Conservation (phyloP, 2,888 invertebrate species). For the Sipunculus nudus region DNA sequence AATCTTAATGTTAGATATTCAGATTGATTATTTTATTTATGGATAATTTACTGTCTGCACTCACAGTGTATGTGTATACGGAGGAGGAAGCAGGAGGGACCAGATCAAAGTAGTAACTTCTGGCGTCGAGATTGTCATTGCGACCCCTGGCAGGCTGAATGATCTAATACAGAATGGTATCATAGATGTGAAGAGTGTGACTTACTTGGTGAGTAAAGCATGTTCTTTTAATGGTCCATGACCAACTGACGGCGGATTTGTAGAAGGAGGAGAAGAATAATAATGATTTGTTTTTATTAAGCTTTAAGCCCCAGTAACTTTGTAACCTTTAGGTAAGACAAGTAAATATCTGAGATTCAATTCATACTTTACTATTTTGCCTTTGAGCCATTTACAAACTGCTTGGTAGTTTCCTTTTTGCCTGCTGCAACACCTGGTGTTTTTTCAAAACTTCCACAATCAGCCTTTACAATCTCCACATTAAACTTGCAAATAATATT, state of each 20-base stretch:
- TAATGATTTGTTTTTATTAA: neutral
- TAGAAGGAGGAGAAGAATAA: neutral
- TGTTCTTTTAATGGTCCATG: constrained; percentile 1
- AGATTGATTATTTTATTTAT: no score
- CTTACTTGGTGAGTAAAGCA: constrained; percentile 76
- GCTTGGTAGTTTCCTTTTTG: no score
- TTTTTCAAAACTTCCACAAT: no score
- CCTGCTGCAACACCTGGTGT: no score
- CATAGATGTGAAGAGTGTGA: constrained; percentile 81
- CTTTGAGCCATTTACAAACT: no score
- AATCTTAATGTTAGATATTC: no score
- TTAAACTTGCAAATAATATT: no score
- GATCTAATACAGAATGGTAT: constrained; percentile 79
- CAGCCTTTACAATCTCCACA: no score
- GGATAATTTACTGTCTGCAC: neutral
- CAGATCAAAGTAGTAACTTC: constrained; percentile 79
- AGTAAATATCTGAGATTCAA: no score
- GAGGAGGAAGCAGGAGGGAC: constrained; percentile 83
- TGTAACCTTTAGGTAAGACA: no score
- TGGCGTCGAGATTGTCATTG: constrained; percentile 94
- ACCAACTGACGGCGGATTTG: no score
- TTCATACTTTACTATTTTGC: no score
- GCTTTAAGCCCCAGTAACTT: neutral
- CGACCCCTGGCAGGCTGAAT: constrained; percentile 92
- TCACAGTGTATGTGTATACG: constrained; percentile 81